phyloP scores from a whole-genome alignment of 2,113 vertebrate genomes.

The Apteryx mantelli region DNA sequence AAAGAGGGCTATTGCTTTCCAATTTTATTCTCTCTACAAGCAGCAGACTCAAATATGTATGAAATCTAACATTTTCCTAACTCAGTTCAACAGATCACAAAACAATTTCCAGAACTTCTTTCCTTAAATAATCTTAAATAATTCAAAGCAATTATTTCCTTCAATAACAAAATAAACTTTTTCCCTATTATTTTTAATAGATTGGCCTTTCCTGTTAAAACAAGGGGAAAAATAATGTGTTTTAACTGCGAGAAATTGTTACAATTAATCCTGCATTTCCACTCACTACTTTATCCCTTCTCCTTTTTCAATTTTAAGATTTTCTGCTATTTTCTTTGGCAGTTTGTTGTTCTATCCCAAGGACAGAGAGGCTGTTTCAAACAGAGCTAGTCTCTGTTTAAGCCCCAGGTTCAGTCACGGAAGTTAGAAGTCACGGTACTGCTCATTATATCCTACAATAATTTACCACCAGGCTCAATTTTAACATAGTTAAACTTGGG shows the following conservation, averaged over 20 bases:
- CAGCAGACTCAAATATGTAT: background rate
- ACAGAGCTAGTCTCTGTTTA: background rate
- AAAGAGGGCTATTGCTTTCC: background rate
- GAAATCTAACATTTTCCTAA: background rate
- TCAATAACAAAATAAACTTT: background rate
- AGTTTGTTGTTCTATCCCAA: background rate
- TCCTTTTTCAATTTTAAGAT: background rate
- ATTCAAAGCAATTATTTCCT: background rate
- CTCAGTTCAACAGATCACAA: background rate
- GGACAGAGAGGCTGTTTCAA: background rate
- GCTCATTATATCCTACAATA: background rate
- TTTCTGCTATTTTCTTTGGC: background rate
- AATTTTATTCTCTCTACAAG: background rate
- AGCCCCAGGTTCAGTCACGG: background rate
- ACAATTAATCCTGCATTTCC: background rate
- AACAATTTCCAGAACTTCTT: background rate
- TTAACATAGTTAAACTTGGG: background rate
- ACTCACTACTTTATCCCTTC: background rate
- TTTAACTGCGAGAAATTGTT: background rate
- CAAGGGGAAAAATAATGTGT: fast-evolving
- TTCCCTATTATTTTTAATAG: background rate
- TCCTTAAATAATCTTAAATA: background rate
- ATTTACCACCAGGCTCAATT: background rate
- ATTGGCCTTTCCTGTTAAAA: background rate
- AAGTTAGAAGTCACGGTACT: background rate